A percentile compares a stretch with the other conserved stretches of the same genome.
Conservation (phyloP, 2,888 invertebrate genomes). For the Linnaemya vulpina region DNA sequence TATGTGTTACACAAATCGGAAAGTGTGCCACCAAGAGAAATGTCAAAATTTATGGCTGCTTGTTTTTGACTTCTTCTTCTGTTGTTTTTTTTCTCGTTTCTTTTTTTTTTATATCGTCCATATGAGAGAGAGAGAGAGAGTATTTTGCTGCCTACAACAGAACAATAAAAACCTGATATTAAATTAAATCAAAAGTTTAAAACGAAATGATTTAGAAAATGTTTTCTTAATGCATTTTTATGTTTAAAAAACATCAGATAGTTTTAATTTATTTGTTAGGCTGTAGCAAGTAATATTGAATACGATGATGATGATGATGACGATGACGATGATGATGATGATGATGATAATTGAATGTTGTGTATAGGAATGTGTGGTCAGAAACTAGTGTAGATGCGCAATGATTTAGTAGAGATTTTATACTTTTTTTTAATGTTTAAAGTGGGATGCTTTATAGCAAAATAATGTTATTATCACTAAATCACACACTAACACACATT, state of each 20-base stretch:
- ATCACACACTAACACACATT: constrained; percentile 56
- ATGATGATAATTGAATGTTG: not conserved
- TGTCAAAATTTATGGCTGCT: constrained; percentile 67
- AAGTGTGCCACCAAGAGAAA: constrained; percentile 70
- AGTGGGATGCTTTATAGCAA: constrained; percentile 59
- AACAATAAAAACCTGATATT: not conserved
- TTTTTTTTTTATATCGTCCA: constrained; percentile 18
- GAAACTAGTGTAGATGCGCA: constrained; percentile 69
- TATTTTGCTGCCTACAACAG: constrained; percentile 6
- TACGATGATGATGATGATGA: constrained; percentile 3
- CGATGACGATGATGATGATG: not conserved
- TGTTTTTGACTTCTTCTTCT: constrained; percentile 37
- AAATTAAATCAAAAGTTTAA: not conserved
- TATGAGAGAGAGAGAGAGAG: constrained; percentile 58
- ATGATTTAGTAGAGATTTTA: constrained; percentile 67
- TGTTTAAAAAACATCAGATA: too few relatives aligned
- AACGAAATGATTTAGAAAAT: not conserved
- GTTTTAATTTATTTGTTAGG: not conserved
- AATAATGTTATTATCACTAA: constrained; percentile 59
- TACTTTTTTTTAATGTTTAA: constrained; percentile 45
- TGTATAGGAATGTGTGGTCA: constrained; percentile 23
- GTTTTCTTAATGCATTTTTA: constrained; percentile 19
- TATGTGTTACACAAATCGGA: constrained; percentile 65
- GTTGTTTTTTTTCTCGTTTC: not conserved
- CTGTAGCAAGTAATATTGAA: not conserved